Evolutionary conservation across 1,140 invertebrate species (phyloP).

Genomic region (Drosophila busckii): DNA sequence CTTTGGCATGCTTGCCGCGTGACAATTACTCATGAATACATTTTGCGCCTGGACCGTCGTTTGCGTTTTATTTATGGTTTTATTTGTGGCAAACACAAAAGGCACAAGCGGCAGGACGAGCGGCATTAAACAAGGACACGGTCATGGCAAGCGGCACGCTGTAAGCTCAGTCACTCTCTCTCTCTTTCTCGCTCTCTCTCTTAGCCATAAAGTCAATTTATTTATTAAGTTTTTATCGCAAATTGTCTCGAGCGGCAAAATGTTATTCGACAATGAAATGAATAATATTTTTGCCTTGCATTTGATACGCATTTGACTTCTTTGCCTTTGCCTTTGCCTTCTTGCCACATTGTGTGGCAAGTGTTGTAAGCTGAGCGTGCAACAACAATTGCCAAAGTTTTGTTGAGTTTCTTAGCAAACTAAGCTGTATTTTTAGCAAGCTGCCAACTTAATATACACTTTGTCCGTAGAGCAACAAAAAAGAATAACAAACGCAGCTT

Average conservation of each 20-base stretch:
- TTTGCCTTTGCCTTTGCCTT: too few relatives aligned
- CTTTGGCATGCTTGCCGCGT: conserved; percentile 32
- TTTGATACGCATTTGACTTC: too few relatives aligned
- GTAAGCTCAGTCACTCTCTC: conserved; percentile 23
- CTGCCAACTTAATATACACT: too few relatives aligned
- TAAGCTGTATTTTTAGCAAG: too few relatives aligned
- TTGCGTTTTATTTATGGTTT: conserved; percentile 77
- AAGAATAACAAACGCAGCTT: too few relatives aligned
- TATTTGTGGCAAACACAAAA: conserved; percentile 75
- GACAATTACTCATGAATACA: conserved; percentile 77
- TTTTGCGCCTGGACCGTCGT: conserved; percentile 69
- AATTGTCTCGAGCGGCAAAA: conserved; percentile 47
- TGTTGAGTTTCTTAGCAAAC: too few relatives aligned
- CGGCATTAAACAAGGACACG: conserved; percentile 24
- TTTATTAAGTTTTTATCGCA: conserved; percentile 75
- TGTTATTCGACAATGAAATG: conserved; percentile 21
- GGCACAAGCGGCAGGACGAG: conserved; percentile 13
- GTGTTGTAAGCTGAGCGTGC: too few relatives aligned
- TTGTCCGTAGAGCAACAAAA: too few relatives aligned
- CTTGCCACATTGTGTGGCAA: too few relatives aligned
- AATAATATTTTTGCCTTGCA: conserved; percentile 23
- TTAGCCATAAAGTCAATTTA: conserved; percentile 72
- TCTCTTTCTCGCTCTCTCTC: conserved; percentile 27
- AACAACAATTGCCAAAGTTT: too few relatives aligned
- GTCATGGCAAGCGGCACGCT: too few relatives aligned